These are phyloP conservation scores for Odontocolon sp. DNA, from an alignment of 2,888 invertebrate genomes.

Conservation along the genomic window DNA sequence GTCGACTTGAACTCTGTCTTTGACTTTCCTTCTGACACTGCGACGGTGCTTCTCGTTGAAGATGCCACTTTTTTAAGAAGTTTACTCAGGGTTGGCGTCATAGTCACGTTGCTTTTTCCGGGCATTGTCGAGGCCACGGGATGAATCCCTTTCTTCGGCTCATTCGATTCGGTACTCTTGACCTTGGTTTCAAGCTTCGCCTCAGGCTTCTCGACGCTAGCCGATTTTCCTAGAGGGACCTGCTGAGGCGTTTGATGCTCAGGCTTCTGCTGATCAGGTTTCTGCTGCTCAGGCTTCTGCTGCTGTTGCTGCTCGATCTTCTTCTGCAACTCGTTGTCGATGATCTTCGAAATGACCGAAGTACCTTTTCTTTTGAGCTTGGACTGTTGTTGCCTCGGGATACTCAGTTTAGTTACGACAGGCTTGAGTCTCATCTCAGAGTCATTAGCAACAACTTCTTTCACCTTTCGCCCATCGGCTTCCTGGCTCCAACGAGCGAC, in stretches of 20 bases:
- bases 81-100: constrained; percentile 4
- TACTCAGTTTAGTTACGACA: constrained; percentile 18
- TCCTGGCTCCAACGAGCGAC: constrained; percentile 12
- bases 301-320: constrained; percentile 28
- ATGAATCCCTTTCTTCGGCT: constrained; percentile 16
- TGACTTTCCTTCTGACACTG: neutral
- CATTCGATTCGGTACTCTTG: constrained; percentile 32
- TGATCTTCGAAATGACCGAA: constrained; percentile 35
- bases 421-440: constrained; percentile 6
- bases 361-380: constrained; percentile 16
- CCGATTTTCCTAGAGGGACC: constrained; percentile 5
- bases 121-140: neutral
- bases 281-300: neutral
- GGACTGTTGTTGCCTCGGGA: constrained; percentile 16
- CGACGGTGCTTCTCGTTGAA: neutral
- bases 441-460: constrained; percentile 25
- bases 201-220: constrained; percentile 14
- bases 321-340: constrained; percentile 35
- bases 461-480: neutral
- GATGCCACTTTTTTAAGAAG: constrained; percentile 24
- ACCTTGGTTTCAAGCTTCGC: constrained; percentile 39
- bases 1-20: neutral
- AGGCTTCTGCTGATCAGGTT: neutral
- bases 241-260: neutral
- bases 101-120: constrained; percentile 27